These are phyloP conservation scores for Mirounga angustirostris DNA, from an alignment of 2,113 vertebrate species.

Conservation along the genomic window DNA sequence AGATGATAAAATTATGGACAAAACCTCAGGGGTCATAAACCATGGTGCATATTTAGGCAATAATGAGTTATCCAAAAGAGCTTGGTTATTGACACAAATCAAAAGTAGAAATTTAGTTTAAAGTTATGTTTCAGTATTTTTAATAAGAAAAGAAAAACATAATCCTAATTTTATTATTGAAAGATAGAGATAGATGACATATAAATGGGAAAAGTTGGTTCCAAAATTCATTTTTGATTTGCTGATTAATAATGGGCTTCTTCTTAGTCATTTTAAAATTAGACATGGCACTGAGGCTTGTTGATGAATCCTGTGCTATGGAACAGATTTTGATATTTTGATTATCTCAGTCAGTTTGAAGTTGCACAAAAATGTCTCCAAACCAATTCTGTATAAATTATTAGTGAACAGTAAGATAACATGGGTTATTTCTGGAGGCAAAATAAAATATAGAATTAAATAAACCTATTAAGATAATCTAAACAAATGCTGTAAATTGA, in stretches of 20 bases:
- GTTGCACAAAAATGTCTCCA: not conserved
- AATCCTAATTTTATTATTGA: not conserved
- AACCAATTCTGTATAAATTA: not conserved
- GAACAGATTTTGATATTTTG: constrained; percentile 34
- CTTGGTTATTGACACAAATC: not conserved
- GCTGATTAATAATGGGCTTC: not conserved
- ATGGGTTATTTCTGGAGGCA: not conserved
- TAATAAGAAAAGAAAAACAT: not conserved
- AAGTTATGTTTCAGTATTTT: not conserved
- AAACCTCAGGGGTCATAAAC: not conserved
- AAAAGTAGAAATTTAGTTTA: not conserved
- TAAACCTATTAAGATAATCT: not conserved
- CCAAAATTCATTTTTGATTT: not conserved
- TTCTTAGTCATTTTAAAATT: not conserved
- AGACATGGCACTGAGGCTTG: not conserved
- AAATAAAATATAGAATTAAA: not conserved
- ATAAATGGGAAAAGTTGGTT: not conserved
- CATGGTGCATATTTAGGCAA: not conserved
- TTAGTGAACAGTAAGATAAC: not conserved
- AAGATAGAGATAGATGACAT: not conserved
- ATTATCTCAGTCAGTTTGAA: not conserved
- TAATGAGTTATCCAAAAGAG: not conserved
- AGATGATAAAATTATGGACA: not conserved
- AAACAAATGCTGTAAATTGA: not conserved
- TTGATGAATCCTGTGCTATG: not conserved